phyloP scores from a whole-genome alignment of 1,140 invertebrate genomes.

The Drosophila simulans region DNA sequence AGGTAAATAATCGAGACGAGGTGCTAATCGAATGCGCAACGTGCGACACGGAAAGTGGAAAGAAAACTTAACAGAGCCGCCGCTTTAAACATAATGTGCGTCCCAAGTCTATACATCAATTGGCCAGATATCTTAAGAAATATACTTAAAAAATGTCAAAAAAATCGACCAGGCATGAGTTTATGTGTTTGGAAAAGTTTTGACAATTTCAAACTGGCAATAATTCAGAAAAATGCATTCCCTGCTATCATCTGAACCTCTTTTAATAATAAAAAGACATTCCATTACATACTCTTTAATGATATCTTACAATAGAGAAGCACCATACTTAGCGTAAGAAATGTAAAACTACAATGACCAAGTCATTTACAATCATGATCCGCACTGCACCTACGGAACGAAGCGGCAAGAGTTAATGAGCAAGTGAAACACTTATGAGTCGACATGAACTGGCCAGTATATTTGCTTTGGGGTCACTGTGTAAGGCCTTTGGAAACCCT shows the following conservation, averaged over 20 bases:
- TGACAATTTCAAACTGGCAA: no score
- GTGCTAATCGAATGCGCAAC: conserved; percentile 75
- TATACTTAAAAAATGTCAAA: no score
- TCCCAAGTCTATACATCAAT: not conserved
- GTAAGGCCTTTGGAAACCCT: conserved; percentile 14
- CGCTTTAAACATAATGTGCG: conserved; percentile 5
- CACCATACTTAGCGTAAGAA: no score
- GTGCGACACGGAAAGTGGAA: conserved; percentile 24
- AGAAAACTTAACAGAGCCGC: conserved; percentile 5
- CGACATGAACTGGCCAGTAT: conserved; percentile 5
- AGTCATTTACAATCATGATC: not conserved
- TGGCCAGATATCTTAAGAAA: no score
- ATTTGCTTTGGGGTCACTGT: conserved; percentile 6
- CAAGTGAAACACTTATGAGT: not conserved
- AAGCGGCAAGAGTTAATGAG: not conserved
- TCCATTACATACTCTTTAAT: no score
- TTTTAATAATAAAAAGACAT: no score
- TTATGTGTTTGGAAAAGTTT: no score
- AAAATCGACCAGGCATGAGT: no score
- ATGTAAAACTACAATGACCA: not conserved
- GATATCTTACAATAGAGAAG: no score
- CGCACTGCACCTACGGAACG: not conserved
- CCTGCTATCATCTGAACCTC: no score
- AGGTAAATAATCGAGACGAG: conserved; percentile 40
- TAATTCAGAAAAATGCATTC: no score